phyloP scores from a whole-genome alignment of 2,113 vertebrate genomes.

The Willisornis vidua region DNA sequence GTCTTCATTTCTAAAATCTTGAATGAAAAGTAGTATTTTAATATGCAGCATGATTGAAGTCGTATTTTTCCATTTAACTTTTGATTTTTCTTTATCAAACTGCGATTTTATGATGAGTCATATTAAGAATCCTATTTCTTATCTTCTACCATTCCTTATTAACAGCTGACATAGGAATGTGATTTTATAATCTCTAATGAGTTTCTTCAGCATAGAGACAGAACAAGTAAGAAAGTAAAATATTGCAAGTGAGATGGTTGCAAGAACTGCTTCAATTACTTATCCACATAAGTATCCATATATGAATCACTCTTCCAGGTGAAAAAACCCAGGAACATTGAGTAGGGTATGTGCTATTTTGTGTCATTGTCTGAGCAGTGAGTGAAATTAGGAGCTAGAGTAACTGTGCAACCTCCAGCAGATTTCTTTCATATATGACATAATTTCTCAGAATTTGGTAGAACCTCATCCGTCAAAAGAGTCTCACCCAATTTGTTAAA shows the following conservation, averaged over 20 bases:
- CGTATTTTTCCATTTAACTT: background rate
- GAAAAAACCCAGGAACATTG: background rate
- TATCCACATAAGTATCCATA: background rate
- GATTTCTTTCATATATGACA: background rate
- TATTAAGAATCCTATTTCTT: background rate
- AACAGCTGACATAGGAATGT: background rate
- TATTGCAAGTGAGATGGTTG: background rate
- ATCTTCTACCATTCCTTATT: background rate
- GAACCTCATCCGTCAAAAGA: background rate
- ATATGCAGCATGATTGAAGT: background rate
- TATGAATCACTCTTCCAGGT: background rate
- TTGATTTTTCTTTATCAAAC: background rate
- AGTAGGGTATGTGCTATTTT: background rate
- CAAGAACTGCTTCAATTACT: background rate
- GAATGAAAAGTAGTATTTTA: background rate
- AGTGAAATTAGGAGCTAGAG: constrained; percentile 4
- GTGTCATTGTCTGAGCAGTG: background rate
- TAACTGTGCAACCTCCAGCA: background rate
- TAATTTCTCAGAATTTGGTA: background rate
- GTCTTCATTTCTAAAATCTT: background rate
- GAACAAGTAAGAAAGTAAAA: background rate
- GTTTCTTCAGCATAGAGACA: background rate
- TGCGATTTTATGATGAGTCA: background rate
- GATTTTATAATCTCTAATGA: background rate
- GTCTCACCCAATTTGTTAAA: background rate